phyloP scores from a whole-genome alignment of 92 coral and sea anemone species.

The Metridium senile region DNA sequence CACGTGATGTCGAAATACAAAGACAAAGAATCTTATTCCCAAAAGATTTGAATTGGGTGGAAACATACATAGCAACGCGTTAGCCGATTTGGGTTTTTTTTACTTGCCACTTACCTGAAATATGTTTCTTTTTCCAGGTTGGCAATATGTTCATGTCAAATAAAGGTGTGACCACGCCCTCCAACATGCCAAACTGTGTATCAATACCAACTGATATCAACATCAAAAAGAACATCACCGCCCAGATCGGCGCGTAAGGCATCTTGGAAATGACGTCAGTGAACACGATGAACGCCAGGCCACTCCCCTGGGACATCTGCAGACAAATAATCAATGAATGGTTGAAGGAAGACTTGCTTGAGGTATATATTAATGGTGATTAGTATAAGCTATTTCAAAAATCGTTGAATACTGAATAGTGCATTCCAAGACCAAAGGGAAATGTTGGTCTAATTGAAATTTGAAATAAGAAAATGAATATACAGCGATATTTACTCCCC shows the following conservation, averaged over 20 bases:
- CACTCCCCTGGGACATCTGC: conserved; percentile 84
- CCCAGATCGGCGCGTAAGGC: conserved; percentile 89
- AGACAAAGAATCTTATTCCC: too few species aligned
- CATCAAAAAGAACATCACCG: conserved; percentile 97
- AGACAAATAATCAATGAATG: neutral
- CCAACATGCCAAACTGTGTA: conserved; percentile 98
- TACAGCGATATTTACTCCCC: too few species aligned
- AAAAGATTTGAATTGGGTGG: too few species aligned
- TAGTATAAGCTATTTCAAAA: too few species aligned
- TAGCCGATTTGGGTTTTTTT: too few species aligned
- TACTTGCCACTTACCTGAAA: conserved; percentile 68
- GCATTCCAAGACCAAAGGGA: too few species aligned
- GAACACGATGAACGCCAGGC: conserved; percentile 90
- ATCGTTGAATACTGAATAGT: too few species aligned
- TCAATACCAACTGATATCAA: conserved; percentile 86
- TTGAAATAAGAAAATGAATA: too few species aligned
- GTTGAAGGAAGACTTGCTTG: neutral
- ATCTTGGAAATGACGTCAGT: conserved; percentile 94
- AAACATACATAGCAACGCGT: too few species aligned
- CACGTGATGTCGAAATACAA: too few species aligned
- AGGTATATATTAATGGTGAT: too few species aligned
- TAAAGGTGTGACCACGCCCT: conserved; percentile 97
- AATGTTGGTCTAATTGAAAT: too few species aligned
- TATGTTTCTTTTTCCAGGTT: conserved; percentile 76
- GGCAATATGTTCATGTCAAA: conserved; percentile 88